Evolutionary conservation across 2,797 vertebrate species (phyloP).

Genomic region (Parauchenoglanis punctatus): DNA sequence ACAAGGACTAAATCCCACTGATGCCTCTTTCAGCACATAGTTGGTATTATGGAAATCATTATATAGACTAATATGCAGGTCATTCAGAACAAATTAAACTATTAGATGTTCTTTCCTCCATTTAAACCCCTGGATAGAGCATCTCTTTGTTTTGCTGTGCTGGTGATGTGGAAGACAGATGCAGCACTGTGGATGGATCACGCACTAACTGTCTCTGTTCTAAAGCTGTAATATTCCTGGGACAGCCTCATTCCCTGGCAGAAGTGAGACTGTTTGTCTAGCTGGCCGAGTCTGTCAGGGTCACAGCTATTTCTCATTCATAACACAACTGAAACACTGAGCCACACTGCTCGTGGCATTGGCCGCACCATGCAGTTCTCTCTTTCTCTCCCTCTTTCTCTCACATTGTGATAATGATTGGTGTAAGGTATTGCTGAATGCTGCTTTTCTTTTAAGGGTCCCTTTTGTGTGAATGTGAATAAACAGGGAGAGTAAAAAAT

Average conservation of each 20-base stretch:
- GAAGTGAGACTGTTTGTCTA: constrained; percentile 29
- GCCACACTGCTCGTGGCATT: background rate
- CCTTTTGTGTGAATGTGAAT: constrained; percentile 43
- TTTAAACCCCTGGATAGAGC: background rate
- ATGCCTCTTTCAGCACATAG: background rate
- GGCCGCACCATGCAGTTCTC: background rate
- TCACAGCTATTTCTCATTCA: constrained; percentile 27
- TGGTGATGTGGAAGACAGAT: constrained; percentile 22
- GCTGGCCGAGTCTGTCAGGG: constrained; percentile 9
- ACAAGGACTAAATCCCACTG: background rate
- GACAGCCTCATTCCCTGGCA: constrained; percentile 18
- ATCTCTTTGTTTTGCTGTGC: constrained; percentile 2
- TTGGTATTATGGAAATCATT: background rate
- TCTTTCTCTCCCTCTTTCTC: background rate
- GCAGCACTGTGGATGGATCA: constrained; percentile 26
- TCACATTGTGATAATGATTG: constrained; percentile 53
- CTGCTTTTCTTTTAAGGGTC: constrained; percentile 54
- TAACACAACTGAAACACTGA: constrained; percentile 17
- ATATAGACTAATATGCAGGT: background rate
- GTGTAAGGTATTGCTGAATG: constrained; percentile 55
- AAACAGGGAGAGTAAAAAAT: background rate
- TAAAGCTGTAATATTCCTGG: constrained; percentile 15
- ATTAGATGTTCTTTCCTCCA: background rate
- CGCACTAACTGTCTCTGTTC: constrained; percentile 49
- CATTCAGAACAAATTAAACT: background rate